These are phyloP conservation scores for Caenorhabditis macrosperma DNA, from an alignment of 2,888 invertebrate species.

Conservation along the genomic window DNA sequence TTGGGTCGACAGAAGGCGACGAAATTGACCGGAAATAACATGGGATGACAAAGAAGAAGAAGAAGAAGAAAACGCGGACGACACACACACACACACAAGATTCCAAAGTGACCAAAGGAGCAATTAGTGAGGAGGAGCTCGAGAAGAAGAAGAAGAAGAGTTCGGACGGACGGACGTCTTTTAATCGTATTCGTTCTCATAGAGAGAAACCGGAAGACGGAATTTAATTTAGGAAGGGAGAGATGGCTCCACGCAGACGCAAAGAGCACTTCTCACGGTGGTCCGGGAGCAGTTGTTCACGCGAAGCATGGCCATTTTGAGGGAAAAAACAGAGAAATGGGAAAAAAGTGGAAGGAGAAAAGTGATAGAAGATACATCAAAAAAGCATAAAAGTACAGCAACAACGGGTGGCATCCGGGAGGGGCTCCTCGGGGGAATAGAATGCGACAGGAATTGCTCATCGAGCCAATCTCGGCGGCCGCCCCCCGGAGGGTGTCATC, in stretches of 20 bases:
- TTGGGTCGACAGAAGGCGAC: conserved; percentile 9
- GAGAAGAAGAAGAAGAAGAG: neutral
- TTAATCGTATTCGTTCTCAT: neutral
- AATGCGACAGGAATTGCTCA: conserved; percentile 45
- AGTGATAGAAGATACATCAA: conserved; percentile 37
- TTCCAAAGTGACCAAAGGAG: conserved; percentile 33
- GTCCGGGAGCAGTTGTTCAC: neutral
- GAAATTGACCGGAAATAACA: conserved; percentile 56
- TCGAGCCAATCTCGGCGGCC: conserved; percentile 29
- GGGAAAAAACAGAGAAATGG: neutral
- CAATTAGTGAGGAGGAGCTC: conserved; percentile 31
- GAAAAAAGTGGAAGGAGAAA: conserved; percentile 21
- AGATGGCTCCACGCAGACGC: neutral
- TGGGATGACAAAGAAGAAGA: conserved; percentile 43
- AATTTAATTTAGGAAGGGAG: neutral
- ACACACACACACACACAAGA: too few relatives aligned
- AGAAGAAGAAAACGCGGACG: too few relatives aligned
- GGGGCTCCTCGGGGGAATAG: conserved; percentile 3
- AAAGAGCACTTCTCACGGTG: neutral
- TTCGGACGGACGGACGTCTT: neutral
- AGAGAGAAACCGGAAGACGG: neutral
- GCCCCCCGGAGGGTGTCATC: conserved; percentile 30
- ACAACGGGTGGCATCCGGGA: conserved; percentile 14
- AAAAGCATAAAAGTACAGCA: conserved; percentile 40
- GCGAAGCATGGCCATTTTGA: too few relatives aligned